phyloP scores from a whole-genome alignment of 35 echinoderm and acorn worm genomes.

The Strongylocentrotus purpuratus region DNA sequence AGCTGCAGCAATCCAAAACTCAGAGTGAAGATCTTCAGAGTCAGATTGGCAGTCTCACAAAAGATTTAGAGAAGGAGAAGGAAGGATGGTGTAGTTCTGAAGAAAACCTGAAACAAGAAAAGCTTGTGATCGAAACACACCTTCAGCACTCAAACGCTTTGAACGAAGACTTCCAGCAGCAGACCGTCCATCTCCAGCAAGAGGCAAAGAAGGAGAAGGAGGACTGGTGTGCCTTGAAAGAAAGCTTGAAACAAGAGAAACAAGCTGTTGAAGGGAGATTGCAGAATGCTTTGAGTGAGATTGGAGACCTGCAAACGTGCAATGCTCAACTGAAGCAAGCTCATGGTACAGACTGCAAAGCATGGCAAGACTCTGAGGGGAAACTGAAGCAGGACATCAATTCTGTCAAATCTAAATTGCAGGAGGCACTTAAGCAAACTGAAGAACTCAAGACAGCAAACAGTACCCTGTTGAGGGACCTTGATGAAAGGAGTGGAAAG shows the following conservation, averaged over 20 bases:
- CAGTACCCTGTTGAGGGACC: background rate
- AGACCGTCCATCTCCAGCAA: background rate
- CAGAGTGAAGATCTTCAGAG: constrained; percentile 23
- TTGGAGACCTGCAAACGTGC: background rate
- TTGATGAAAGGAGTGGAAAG: background rate
- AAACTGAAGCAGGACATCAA: too few relatives aligned
- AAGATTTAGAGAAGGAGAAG: background rate
- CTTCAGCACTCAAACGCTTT: background rate
- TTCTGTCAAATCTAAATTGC: too few relatives aligned
- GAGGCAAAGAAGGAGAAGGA: background rate
- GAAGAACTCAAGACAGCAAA: background rate
- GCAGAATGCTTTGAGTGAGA: too few relatives aligned
- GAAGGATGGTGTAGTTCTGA: background rate
- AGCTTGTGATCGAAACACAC: background rate
- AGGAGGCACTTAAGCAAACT: background rate
- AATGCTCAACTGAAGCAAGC: background rate
- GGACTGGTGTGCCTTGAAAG: background rate
- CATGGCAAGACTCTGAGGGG: background rate
- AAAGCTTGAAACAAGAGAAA: background rate
- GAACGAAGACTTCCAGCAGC: background rate
- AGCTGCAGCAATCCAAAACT: background rate
- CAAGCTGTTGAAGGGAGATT: background rate
- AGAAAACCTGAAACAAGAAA: background rate
- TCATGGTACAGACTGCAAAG: background rate
- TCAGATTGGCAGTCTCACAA: background rate